Evolutionary conservation across 1,140 invertebrate genomes (phyloP).

Genomic region (Drosophila funebris): DNA sequence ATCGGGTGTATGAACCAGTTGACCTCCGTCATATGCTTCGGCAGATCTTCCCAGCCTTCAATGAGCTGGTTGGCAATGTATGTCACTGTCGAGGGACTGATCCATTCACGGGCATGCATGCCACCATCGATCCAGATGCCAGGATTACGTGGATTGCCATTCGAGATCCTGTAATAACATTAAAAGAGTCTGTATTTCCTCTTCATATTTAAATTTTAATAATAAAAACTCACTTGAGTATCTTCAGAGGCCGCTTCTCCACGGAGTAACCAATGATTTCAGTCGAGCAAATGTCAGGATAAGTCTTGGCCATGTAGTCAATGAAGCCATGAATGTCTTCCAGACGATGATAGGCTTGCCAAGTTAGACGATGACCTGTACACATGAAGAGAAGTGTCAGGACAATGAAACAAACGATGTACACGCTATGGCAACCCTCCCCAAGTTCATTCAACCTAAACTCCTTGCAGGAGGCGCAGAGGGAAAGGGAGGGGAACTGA

Average conservation of each 20-base stretch:
- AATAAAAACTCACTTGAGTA: constrained; percentile 84
- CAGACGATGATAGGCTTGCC: constrained; percentile 91
- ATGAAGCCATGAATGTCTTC: constrained; percentile 90
- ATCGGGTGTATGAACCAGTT: constrained; percentile 94
- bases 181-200: not conserved
- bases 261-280: constrained; percentile 90
- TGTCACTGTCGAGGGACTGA: constrained; percentile 92
- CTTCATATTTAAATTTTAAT: too few species aligned
- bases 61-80: constrained; percentile 92
- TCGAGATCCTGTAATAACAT: constrained; percentile 85
- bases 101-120: constrained; percentile 97
- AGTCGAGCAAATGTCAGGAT: constrained; percentile 88
- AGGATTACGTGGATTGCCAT: constrained; percentile 86
- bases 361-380: constrained; percentile 91
- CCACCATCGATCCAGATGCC: constrained; percentile 89
- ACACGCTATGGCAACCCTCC: constrained; percentile 27
- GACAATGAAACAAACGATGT: constrained; percentile 2
- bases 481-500: not conserved
- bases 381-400: not conserved
- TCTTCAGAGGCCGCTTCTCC: constrained; percentile 89
- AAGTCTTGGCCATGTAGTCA: constrained; percentile 89
- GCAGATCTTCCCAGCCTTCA: constrained; percentile 88
- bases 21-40: constrained; percentile 88
- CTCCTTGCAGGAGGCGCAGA: not conserved
- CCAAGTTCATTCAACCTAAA: constrained; percentile 24